Percentiles rank a stretch among this genome's conserved stretches.
These are phyloP conservation scores for Amblyopsis rosae DNA, from an alignment of 2,113 vertebrate genomes.

Conservation along the genomic window DNA sequence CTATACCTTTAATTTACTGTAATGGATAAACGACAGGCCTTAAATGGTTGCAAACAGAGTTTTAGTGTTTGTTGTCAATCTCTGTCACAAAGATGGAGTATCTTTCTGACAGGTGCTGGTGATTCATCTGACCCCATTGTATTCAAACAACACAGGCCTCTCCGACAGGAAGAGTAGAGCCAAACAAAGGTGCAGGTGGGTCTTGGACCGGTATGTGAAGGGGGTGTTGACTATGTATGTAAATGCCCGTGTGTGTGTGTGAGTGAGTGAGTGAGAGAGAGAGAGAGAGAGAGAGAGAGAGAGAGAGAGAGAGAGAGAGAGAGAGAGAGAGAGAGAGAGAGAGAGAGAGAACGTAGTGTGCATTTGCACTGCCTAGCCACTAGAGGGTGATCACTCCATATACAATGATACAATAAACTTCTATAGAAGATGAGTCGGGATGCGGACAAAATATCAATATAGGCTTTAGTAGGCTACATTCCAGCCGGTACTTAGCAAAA, in stretches of 20 bases:
- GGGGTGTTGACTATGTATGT: constrained; percentile 16
- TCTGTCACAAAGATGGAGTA: constrained; percentile 65
- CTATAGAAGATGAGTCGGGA: neutral
- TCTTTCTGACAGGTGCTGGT: constrained; percentile 57
- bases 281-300: neutral
- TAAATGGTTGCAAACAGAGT: constrained; percentile 18
- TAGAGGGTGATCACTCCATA: constrained; percentile 19
- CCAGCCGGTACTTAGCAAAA: too few relatives aligned
- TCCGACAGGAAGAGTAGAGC: constrained; percentile 66
- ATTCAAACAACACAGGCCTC: constrained; percentile 67
- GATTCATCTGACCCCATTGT: constrained; percentile 68
- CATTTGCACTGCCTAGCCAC: constrained; percentile 3
- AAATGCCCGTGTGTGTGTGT: constrained; percentile 3
- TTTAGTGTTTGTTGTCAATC: constrained; percentile 31
- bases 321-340: neutral
- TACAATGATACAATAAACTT: neutral
- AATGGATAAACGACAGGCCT: neutral
- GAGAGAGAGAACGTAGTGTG: neutral
- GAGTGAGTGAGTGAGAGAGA: constrained; percentile 1
- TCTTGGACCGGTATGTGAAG: constrained; percentile 43
- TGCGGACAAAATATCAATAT: neutral
- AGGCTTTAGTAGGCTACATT: too few relatives aligned
- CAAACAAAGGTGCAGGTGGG: constrained; percentile 67
- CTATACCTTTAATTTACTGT: neutral
- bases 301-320: neutral